Evolutionary conservation across 2,113 vertebrate species (phyloP).

Genomic region (Heteronetta atricapilla): DNA sequence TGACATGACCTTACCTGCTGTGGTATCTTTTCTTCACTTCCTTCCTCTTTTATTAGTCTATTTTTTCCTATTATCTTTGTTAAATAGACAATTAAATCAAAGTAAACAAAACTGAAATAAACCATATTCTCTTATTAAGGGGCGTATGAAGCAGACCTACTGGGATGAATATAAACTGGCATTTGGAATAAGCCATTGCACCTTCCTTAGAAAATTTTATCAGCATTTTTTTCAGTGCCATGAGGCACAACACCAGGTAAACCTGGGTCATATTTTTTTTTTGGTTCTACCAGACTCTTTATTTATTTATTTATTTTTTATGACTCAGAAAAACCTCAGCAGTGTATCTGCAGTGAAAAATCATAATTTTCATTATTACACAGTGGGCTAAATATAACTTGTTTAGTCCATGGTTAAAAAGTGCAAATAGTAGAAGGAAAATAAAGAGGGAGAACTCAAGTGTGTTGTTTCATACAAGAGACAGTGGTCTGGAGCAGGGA

Average conservation of each 20-base stretch:
- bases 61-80: background rate
- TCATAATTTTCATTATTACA: fast-evolving
- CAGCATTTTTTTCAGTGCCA: background rate
- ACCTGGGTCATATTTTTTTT: background rate
- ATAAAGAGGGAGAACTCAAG: background rate
- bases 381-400: background rate
- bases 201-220: background rate
- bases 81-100: background rate
- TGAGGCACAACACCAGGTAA: background rate
- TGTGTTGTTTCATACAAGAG: background rate
- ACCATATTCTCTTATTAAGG: background rate
- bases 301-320: background rate
- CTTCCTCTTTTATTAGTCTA: background rate
- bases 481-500: background rate
- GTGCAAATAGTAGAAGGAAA: background rate
- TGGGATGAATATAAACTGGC: background rate
- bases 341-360: background rate
- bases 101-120: background rate
- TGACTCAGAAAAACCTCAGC: background rate
- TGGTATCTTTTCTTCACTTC: background rate
- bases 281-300: background rate
- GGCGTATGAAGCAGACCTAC: background rate
- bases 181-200: background rate
- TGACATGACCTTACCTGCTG: background rate
- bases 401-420: background rate